Conservation (phyloP, 2,113 vertebrate species). For the Spheniscus mendiculus region DNA sequence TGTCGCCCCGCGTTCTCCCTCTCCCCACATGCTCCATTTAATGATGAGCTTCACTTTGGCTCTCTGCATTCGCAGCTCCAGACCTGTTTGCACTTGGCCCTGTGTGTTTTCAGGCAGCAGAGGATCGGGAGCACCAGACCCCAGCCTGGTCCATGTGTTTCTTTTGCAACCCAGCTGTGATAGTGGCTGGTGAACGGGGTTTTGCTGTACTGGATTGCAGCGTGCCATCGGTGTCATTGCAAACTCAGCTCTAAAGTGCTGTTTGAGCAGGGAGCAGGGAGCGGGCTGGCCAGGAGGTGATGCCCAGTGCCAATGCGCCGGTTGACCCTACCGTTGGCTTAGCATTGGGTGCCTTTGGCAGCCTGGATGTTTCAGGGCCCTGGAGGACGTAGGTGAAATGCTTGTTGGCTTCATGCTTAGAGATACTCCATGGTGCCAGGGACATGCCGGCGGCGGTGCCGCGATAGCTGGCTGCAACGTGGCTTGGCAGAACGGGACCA, state of each 20-base stretch:
- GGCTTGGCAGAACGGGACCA: accelerated
- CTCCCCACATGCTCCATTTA: not conserved
- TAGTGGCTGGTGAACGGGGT: not conserved
- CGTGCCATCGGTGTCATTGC: accelerated
- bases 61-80: not conserved
- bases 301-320: not conserved
- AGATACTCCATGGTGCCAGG: not conserved
- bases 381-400: not conserved
- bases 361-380: not conserved
- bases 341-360: not conserved
- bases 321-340: accelerated
- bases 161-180: not conserved
- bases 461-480: accelerated
- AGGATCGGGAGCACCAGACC: not conserved
- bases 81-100: not conserved
- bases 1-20: not conserved
- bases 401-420: not conserved
- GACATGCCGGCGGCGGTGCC: accelerated
- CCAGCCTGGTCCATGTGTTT: not conserved
- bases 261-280: not conserved
- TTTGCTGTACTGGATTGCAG: not conserved
- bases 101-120: not conserved
- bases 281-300: not conserved
- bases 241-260: not conserved
- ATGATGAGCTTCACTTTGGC: not conserved